A percentile compares a stretch with the other conserved stretches of the same genome.
Evolutionary conservation across 2,113 vertebrate genomes (phyloP).

Genomic region (Gadus macrocephalus): DNA sequence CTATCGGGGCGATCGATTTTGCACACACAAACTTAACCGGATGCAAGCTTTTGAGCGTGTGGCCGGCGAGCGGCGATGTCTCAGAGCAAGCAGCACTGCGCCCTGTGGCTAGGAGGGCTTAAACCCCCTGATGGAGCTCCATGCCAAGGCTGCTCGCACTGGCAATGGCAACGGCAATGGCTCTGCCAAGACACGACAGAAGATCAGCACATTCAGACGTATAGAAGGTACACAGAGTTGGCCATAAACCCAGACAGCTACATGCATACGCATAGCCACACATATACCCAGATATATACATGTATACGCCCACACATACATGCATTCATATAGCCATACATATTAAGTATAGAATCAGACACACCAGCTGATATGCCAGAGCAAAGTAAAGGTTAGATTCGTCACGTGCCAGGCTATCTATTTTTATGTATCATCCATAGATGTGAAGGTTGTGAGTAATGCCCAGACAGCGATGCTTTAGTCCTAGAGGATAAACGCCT

Average conservation of each 20-base stretch:
- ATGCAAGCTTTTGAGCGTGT: conserved; percentile 64
- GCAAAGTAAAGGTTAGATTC: too few relatives aligned
- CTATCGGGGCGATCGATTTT: conserved; percentile 55
- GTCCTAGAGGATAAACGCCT: too few relatives aligned
- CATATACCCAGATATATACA: neutral
- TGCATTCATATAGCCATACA: too few relatives aligned
- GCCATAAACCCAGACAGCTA: too few relatives aligned
- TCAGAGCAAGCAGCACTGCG: neutral
- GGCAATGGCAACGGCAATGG: too few relatives aligned
- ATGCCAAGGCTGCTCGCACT: conserved; percentile 9
- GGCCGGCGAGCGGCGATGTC: conserved; percentile 57
- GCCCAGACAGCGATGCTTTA: too few relatives aligned
- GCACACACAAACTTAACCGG: conserved; percentile 58
- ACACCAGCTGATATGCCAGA: too few relatives aligned
- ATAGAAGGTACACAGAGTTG: neutral
- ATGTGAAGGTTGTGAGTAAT: too few relatives aligned
- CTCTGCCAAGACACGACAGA: conserved; percentile 21
- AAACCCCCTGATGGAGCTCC: conserved; percentile 43
- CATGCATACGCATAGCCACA: conserved; percentile 7
- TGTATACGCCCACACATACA: too few relatives aligned
- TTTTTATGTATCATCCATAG: too few relatives aligned
- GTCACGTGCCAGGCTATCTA: too few relatives aligned
- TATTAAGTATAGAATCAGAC: too few relatives aligned
- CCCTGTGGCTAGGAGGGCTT: conserved; percentile 56
- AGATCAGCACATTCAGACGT: conserved; percentile 1